A percentile compares a stretch with the other conserved stretches of the same genome.
These are phyloP conservation scores for Thumatha senex DNA, from an alignment of 2,888 invertebrate species.

Conservation along the genomic window DNA sequence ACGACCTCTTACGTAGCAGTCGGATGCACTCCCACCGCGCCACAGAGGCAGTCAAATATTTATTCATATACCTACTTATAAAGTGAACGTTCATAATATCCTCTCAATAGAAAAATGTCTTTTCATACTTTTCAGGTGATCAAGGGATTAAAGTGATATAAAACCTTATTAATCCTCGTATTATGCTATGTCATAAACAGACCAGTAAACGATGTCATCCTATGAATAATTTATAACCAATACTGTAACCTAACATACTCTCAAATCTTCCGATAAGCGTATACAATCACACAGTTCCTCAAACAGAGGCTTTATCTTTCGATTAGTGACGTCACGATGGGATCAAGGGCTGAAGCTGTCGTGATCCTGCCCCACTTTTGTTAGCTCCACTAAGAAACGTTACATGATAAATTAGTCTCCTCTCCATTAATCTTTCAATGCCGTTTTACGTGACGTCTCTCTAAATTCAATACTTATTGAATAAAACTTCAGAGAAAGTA, in stretches of 20 bases:
- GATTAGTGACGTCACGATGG: constrained; percentile 11
- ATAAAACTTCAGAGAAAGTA: not conserved
- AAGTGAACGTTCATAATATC: too few relatives aligned
- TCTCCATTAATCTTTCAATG: constrained; percentile 39
- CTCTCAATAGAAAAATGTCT: too few relatives aligned
- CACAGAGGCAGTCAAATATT: too few relatives aligned
- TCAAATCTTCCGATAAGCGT: not conserved
- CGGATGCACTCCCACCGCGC: too few relatives aligned
- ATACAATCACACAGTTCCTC: not conserved
- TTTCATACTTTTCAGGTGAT: too few relatives aligned
- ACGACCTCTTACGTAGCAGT: too few relatives aligned
- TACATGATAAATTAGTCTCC: constrained; percentile 44
- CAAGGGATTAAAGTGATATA: too few relatives aligned
- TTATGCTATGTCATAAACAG: too few relatives aligned
- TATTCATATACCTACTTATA: too few relatives aligned
- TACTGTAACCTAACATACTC: not conserved
- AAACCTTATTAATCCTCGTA: too few relatives aligned
- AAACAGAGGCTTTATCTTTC: constrained; percentile 10
- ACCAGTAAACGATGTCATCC: not conserved
- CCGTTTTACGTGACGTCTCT: constrained; percentile 12
- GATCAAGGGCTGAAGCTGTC: constrained; percentile 22
- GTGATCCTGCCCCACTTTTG: constrained; percentile 28
- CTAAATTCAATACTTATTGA: not conserved
- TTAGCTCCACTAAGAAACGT: constrained; percentile 28
- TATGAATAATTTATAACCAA: not conserved